Evolutionary conservation across 1,140 invertebrate species (phyloP), one percentile per base, ranked within the genome.

Genomic region (Drosophila ohnishii): DNA sequence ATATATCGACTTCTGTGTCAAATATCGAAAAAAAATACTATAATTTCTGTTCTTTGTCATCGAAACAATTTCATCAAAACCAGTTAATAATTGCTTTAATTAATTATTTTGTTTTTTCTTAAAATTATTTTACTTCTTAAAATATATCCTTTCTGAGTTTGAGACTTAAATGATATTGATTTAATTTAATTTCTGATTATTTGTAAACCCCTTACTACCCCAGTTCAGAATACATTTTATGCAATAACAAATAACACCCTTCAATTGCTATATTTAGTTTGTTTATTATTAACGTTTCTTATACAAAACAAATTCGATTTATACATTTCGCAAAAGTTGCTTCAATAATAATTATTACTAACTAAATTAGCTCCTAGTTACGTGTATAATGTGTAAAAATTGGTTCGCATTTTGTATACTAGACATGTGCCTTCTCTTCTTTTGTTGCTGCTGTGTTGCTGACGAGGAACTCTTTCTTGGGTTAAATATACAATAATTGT

Each of bases 271-370:
- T 58, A 25, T 50, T 30, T 60, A 59, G 32, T 34, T 69, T 35
- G 28, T 80, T 80, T 61, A 61, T 80, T 85, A 62, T 74, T 70
- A 65, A 56, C 55, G 51, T 58, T 85, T 75, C 72, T 85, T 84
- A 66, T 77, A 77, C 51, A 85, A 77, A 70, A 71, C 66, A 84
- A 69, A 78, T 81, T 80, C 69, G 74, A 75, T 75, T 78, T 75
- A 58, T 71, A 85, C 59, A 70, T 72, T 40, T 53, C 37, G 48
- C 62, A 51, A 66, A 47, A 58, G 30, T 42, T 75, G 56, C 48
- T 40, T 64, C 45, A 53, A 71, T 71, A 71, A 71, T 71, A 48
- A 58, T 66, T 44, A 71, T 71, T 59, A 71, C 28, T 50, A 59
- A 59, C 40, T 71, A 48, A 57, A 57, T 70, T 56, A 57, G 40